These are phyloP conservation scores for Syrrhaptes paradoxus DNA, from an alignment of 2,113 vertebrate species.

Conservation along the genomic window DNA sequence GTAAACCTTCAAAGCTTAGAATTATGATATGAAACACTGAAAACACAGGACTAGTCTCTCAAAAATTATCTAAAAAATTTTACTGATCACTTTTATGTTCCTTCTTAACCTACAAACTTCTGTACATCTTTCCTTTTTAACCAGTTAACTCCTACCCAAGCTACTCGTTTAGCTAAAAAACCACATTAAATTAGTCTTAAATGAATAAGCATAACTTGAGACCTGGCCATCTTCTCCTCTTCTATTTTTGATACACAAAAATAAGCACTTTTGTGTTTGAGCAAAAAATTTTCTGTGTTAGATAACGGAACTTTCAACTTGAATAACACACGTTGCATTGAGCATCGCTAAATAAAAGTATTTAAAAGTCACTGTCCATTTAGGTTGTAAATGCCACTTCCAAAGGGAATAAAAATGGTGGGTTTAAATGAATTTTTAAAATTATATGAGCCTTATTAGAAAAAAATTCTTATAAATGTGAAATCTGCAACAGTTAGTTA, in stretches of 20 bases:
- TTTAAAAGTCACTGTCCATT: neutral
- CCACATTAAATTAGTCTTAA: neutral
- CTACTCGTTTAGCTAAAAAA: neutral
- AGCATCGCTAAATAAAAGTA: neutral
- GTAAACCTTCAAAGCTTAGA: neutral
- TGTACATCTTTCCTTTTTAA: neutral
- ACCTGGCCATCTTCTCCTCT: neutral
- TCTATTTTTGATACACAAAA: neutral
- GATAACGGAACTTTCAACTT: neutral
- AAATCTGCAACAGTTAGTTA: neutral
- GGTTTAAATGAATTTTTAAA: rapidly evolving
- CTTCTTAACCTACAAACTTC: neutral
- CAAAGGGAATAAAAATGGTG: neutral
- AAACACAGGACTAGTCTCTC: neutral
- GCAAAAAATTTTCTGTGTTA: neutral
- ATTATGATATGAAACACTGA: neutral
- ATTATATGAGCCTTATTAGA: neutral
- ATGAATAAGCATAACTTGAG: rapidly evolving
- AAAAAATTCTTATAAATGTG: neutral
- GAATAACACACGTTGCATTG: neutral
- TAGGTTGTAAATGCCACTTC: neutral
- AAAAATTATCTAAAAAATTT: neutral
- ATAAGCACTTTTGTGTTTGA: neutral
- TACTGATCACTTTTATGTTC: neutral
- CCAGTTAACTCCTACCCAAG: neutral